Evolutionary conservation across 1,140 invertebrate genomes (phyloP).

Genomic region (Neuroterus valhalla): DNA sequence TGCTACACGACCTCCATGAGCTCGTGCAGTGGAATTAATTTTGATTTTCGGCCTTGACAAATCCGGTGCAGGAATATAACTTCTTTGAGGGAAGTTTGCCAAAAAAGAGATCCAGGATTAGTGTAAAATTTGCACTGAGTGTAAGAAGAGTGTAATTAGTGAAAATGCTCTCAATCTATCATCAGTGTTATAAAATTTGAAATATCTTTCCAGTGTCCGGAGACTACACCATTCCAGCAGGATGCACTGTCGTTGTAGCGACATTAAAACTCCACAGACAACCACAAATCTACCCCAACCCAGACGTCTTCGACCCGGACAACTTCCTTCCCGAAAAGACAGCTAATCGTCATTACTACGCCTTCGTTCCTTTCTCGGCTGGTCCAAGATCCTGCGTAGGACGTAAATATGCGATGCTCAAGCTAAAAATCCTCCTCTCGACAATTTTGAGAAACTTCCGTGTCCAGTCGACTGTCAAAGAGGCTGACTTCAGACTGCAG

Average conservation of each 20-base stretch:
- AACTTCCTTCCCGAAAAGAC: constrained; percentile 88
- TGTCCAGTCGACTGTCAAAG: constrained; percentile 80
- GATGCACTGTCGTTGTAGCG: constrained; percentile 80
- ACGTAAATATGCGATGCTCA: constrained; percentile 91
- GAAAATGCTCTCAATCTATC: no score
- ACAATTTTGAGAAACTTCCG: constrained; percentile 90
- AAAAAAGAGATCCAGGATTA: no score
- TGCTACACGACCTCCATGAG: no score
- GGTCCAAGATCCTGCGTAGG: constrained; percentile 91
- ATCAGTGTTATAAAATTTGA: no score
- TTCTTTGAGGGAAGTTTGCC: no score
- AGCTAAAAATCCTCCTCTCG: constrained; percentile 90
- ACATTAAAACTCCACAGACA: constrained; percentile 83
- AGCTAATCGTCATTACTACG: constrained; percentile 86
- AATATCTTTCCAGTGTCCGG: constrained; percentile 66
- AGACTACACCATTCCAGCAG: constrained; percentile 79
- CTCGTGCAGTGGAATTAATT: no score
- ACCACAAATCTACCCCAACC: constrained; percentile 83
- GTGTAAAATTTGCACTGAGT: no score
- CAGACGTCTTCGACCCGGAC: constrained; percentile 88
- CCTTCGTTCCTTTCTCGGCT: constrained; percentile 91
- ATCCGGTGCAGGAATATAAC: no score
- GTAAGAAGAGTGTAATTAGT: no score
- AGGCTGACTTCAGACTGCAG: constrained; percentile 84
- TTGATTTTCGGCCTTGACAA: no score